These are phyloP conservation scores for Puntigrus tetrazona DNA, from an alignment of 2,113 vertebrate genomes.

Conservation along the genomic window DNA sequence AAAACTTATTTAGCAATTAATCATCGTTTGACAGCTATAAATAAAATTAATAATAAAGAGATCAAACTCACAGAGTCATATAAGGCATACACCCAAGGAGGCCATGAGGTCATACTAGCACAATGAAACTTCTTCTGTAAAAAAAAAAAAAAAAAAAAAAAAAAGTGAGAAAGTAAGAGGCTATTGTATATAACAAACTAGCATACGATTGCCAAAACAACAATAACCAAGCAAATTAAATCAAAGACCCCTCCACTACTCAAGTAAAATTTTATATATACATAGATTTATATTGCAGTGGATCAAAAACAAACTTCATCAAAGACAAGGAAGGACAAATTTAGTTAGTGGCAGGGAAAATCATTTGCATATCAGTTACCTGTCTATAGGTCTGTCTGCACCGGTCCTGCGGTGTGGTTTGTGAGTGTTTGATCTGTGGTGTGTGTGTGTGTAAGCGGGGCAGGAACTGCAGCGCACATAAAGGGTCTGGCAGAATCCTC, in stretches of 20 bases:
- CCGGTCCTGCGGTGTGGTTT: conserved; percentile 66
- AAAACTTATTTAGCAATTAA: too few relatives aligned
- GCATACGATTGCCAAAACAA: too few relatives aligned
- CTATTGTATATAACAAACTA: too few relatives aligned
- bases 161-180: conserved; percentile 37
- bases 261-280: too few relatives aligned
- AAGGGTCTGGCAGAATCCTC: conserved; percentile 86
- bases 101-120: conserved; percentile 95
- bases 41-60: not conserved
- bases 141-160: too few relatives aligned
- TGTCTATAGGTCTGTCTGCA: conserved; percentile 86
- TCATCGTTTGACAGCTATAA: too few relatives aligned
- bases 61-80: conserved; percentile 91
- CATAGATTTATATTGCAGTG: too few relatives aligned
- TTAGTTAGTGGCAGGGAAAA: not conserved
- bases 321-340: too few relatives aligned
- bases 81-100: conserved; percentile 93
- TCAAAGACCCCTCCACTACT: too few relatives aligned
- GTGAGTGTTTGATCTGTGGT: conserved; percentile 74
- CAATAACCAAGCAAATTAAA: too few relatives aligned
- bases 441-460: conserved; percentile 80
- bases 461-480: conserved; percentile 86
- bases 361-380: conserved; percentile 69
- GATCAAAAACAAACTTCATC: too few relatives aligned
- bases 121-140: conserved; percentile 90